Evolutionary conservation across 2,888 invertebrate genomes (phyloP).

Genomic region (Brachyopa scutellaris): DNA sequence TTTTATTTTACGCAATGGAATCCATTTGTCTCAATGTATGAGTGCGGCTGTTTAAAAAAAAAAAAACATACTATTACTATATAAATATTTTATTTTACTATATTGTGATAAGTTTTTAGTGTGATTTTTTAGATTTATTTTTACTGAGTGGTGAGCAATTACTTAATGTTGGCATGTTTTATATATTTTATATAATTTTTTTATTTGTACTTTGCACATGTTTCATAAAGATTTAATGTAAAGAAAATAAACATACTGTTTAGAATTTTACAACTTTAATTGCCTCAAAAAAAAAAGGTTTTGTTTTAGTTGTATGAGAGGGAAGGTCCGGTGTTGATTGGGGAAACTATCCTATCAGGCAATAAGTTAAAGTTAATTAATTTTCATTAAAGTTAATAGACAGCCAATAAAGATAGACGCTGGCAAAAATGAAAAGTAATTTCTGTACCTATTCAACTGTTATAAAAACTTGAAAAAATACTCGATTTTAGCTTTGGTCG

Average conservation of each 20-base stretch:
- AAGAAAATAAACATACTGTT: constrained; percentile 26
- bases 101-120: constrained; percentile 44
- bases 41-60: constrained; percentile 60
- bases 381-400: too few species aligned
- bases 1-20: constrained; percentile 67
- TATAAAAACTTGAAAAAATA: too few species aligned
- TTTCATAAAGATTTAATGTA: constrained; percentile 44
- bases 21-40: constrained; percentile 66
- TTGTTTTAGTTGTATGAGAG: too few species aligned
- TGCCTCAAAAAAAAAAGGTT: too few species aligned
- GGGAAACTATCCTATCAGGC: too few species aligned
- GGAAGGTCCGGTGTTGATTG: constrained; percentile 24
- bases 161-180: constrained; percentile 67
- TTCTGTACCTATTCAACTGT: too few species aligned
- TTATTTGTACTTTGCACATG: constrained; percentile 57
- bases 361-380: too few species aligned
- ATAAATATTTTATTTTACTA: constrained; percentile 7
- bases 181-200: constrained; percentile 44
- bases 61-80: constrained; percentile 13
- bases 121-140: constrained; percentile 41
- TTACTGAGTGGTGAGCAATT: constrained; percentile 60
- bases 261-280: constrained; percentile 18
- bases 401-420: too few species aligned
- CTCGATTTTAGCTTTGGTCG: too few species aligned
- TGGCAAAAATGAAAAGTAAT: too few species aligned